phyloP scores from a whole-genome alignment of 2,113 vertebrate species.

The Tragelaphus buxtoni region DNA sequence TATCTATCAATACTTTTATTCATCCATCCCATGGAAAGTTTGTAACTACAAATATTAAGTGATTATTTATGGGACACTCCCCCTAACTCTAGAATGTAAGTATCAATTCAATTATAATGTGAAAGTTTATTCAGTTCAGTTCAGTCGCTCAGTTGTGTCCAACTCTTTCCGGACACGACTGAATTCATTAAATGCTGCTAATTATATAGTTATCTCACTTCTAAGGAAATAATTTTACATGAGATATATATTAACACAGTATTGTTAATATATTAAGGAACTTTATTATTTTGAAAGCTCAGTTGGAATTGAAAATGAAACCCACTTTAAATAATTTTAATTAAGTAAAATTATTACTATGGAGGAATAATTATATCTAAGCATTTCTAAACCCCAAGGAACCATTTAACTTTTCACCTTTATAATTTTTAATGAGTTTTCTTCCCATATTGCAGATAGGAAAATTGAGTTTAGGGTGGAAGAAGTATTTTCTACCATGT shows the following conservation, averaged over 20 bases:
- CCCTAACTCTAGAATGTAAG: background rate
- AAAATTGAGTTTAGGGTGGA: slow-evolving; percentile 21
- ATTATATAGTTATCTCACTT: slow-evolving; percentile 18
- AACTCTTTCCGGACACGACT: too few species aligned
- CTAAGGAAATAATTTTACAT: slow-evolving; percentile 40
- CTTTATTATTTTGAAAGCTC: slow-evolving; percentile 46
- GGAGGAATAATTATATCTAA: slow-evolving; percentile 23
- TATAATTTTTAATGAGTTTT: slow-evolving; percentile 30
- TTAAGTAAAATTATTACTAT: slow-evolving; percentile 45
- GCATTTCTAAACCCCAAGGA: background rate
- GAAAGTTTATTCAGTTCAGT: slow-evolving; percentile 25
- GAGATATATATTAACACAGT: background rate
- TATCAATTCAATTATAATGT: slow-evolving; percentile 35
- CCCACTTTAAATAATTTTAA: slow-evolving; percentile 47
- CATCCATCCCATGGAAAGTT: background rate
- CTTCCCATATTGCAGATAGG: slow-evolving; percentile 25
- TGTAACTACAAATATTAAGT: background rate
- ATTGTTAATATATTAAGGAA: slow-evolving; percentile 19
- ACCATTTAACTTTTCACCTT: background rate
- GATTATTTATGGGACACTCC: background rate
- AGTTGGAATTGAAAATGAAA: slow-evolving; percentile 47
- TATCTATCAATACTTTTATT: background rate
- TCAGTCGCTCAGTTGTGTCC: too few species aligned
- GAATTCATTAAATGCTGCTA: slow-evolving; percentile 42
- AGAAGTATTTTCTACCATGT: slow-evolving; percentile 6